phyloP scores from a whole-genome alignment of 2,113 vertebrate species.

The Colaptes auratus region DNA sequence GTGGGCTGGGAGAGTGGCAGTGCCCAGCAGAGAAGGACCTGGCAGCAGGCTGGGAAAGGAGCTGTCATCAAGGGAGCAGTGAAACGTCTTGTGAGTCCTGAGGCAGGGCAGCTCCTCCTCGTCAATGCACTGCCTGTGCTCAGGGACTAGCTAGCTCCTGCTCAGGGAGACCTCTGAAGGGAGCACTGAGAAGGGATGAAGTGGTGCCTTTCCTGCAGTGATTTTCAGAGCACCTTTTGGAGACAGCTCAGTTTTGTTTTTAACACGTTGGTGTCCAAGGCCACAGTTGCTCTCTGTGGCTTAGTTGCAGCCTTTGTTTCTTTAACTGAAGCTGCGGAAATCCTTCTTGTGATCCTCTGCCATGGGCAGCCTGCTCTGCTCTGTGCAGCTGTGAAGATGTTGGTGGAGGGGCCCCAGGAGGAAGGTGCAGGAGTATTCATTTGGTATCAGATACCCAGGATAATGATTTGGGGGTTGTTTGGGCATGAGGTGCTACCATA shows the following conservation, averaged over 20 bases:
- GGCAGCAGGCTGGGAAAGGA: neutral
- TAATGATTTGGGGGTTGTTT: neutral
- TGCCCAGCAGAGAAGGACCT: neutral
- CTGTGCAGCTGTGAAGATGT: rapidly evolving
- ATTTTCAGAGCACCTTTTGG: neutral
- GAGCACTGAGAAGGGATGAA: neutral
- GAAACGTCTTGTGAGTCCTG: conserved; percentile 7
- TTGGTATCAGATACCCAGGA: neutral
- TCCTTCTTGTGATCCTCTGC: neutral
- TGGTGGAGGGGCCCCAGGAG: neutral
- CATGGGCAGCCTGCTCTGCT: neutral
- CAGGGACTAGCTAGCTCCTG: neutral
- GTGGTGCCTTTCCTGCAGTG: neutral
- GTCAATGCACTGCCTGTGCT: neutral
- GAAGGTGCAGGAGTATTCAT: neutral
- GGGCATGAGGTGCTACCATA: neutral
- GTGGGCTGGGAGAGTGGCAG: neutral
- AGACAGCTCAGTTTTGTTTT: neutral
- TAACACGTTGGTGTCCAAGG: neutral
- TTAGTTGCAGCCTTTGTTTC: neutral
- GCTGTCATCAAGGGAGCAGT: neutral
- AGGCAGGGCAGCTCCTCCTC: neutral
- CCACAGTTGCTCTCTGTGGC: neutral
- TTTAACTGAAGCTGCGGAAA: neutral
- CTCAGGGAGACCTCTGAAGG: neutral